These are phyloP conservation scores for Holacanthus passer DNA, from an alignment of 2,113 vertebrate genomes.

Conservation along the genomic window DNA sequence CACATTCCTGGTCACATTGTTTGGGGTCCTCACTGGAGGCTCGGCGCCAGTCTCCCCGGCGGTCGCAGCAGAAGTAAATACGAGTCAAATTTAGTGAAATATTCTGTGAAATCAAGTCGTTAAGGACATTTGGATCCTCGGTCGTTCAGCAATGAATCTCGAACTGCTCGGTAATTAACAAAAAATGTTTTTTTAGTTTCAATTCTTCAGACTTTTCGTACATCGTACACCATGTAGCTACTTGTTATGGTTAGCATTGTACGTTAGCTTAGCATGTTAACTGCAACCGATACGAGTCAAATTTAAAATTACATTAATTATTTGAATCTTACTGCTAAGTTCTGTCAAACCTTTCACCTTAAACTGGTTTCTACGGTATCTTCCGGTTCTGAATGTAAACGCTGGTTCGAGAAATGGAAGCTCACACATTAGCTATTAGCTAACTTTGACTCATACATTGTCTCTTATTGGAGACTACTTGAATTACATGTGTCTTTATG, in stretches of 20 bases:
- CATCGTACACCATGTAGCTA: background rate
- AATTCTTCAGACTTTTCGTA: background rate
- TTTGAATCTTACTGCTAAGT: background rate
- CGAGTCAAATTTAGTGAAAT: background rate
- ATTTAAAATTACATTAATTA: background rate
- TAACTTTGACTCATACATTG: slow-evolving; percentile 24
- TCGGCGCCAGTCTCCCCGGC: slow-evolving; percentile 72
- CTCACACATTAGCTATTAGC: background rate
- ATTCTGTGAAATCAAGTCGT: background rate
- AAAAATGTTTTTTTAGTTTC: background rate
- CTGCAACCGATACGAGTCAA: background rate
- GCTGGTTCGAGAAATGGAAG: background rate
- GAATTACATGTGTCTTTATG: background rate
- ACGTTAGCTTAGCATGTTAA: slow-evolving; percentile 55
- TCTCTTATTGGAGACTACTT: background rate
- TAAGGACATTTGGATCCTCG: background rate
- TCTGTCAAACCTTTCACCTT: background rate
- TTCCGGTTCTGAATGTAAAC: background rate
- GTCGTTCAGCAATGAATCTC: slow-evolving; percentile 79
- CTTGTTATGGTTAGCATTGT: slow-evolving; percentile 62
- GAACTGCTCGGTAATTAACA: slow-evolving; percentile 83
- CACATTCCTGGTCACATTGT: slow-evolving; percentile 42
- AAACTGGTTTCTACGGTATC: fast-evolving
- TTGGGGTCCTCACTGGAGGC: slow-evolving; percentile 80
- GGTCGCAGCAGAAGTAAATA: slow-evolving; percentile 30